These are phyloP conservation scores for Drosophila kurseongensis DNA, from an alignment of 1,140 invertebrate genomes.

Conservation along the genomic window DNA sequence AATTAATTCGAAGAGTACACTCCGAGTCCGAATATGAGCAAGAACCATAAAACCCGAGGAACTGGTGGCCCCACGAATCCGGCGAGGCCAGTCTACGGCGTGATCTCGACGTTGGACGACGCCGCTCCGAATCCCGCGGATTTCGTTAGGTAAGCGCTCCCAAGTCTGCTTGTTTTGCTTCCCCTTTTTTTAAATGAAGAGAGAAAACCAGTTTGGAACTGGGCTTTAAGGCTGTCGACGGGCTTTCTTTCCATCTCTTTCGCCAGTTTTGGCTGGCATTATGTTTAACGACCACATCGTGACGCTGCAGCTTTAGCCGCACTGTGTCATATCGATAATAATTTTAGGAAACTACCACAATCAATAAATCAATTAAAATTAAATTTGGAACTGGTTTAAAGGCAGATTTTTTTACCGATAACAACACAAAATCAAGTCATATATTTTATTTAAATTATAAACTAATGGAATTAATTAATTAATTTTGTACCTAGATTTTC, in stretches of 20 bases:
- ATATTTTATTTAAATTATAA: no score
- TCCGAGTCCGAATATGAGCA: constrained; percentile 22
- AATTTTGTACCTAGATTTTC: no score
- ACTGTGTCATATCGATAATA: background rate
- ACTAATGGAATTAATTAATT: no score
- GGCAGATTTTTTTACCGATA: no score
- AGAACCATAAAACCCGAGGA: constrained; percentile 13
- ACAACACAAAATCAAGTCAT: no score
- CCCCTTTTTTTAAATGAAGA: background rate
- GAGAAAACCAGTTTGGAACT: constrained; percentile 26
- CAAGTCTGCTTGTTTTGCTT: background rate
- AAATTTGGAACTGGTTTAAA: no score
- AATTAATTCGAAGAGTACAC: constrained; percentile 57
- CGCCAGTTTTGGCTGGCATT: background rate
- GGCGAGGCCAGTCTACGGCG: constrained; percentile 62
- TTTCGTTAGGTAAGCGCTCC: constrained; percentile 48
- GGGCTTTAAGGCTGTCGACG: constrained; percentile 3
- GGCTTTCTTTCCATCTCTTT: constrained; percentile 4
- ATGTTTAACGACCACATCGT: background rate
- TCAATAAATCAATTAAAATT: no score
- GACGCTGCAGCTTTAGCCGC: background rate
- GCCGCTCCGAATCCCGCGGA: constrained; percentile 22
- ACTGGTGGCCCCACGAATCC: constrained; percentile 16
- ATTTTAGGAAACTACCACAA: no score
- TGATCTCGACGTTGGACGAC: constrained; percentile 68